Percentiles rank a stretch among this genome's conserved stretches.
Conservation (phyloP, 2,797 vertebrate species). For the Syngnathus rostellatus region DNA sequence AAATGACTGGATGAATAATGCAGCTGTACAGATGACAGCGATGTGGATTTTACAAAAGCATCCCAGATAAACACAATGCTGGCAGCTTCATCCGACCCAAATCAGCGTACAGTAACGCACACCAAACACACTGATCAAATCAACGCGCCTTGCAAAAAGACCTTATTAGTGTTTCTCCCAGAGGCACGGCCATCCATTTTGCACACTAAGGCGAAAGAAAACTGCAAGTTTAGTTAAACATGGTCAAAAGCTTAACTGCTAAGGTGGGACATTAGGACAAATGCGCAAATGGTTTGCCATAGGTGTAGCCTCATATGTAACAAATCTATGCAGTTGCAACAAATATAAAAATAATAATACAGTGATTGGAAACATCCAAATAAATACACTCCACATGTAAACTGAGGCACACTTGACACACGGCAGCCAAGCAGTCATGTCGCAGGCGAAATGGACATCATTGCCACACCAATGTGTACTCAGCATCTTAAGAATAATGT, state of each 20-base stretch:
- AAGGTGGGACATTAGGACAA: not conserved
- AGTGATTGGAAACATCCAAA: constrained; percentile 2
- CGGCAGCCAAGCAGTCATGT: not conserved
- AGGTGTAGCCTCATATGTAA: not conserved
- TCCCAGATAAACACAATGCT: constrained; percentile 2
- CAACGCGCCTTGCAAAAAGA: not conserved
- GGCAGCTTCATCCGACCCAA: constrained; percentile 2
- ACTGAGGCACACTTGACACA: not conserved
- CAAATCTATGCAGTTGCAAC: not conserved
- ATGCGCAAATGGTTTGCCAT: not conserved
- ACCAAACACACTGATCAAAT: not conserved
- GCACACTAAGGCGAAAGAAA: not conserved
- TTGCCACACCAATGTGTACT: not conserved
- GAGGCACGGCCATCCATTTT: not conserved
- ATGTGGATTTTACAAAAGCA: constrained; percentile 19
- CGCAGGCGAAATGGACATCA: not conserved
- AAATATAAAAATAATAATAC: not conserved
- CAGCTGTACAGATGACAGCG: constrained; percentile 10
- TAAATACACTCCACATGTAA: constrained; percentile 2
- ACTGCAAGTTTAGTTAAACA: not conserved
- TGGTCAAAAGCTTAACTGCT: not conserved
- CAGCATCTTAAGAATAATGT: not conserved
- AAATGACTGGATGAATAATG: constrained; percentile 12
- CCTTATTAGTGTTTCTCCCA: constrained; percentile 1
- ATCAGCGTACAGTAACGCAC: not conserved